Evolutionary conservation across 2,888 invertebrate species (phyloP).

Genomic region (Sepiola atlantica): DNA sequence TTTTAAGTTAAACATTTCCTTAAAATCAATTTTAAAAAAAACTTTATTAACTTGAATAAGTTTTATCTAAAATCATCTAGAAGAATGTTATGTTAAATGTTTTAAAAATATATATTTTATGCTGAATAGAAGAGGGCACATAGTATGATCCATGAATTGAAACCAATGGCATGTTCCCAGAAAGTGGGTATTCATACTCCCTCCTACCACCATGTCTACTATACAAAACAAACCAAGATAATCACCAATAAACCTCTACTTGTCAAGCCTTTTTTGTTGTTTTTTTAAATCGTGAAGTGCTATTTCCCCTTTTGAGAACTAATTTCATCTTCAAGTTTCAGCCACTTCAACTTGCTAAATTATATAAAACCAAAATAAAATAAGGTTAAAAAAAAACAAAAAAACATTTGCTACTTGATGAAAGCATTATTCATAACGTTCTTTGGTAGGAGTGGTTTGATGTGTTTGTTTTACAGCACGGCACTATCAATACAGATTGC

Average conservation of each 20-base stretch:
- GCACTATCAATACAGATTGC: too few relatives aligned
- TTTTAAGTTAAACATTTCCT: too few relatives aligned
- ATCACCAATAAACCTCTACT: neutral
- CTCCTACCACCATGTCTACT: neutral
- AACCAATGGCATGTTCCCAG: neutral
- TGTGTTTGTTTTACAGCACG: neutral
- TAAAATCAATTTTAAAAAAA: too few relatives aligned
- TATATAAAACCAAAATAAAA: neutral
- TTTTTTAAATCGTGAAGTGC: neutral
- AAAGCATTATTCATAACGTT: neutral
- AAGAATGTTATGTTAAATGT: too few relatives aligned
- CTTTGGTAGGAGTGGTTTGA: neutral
- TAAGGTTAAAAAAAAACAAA: neutral
- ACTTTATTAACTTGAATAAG: too few relatives aligned
- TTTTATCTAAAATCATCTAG: too few relatives aligned
- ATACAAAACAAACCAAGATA: neutral
- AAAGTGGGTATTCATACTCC: neutral
- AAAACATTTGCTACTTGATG: neutral
- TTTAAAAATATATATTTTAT: too few relatives aligned
- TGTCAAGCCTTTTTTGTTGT: neutral
- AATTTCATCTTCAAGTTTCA: neutral
- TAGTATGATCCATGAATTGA: neutral
- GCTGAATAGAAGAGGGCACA: neutral
- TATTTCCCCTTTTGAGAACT: neutral
- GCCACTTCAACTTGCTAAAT: neutral